Evolutionary conservation across 1,140 invertebrate genomes (phyloP), one percentile per base, ranked within the genome.

Genomic region (Scaptodrosophila lebanonensis): DNA sequence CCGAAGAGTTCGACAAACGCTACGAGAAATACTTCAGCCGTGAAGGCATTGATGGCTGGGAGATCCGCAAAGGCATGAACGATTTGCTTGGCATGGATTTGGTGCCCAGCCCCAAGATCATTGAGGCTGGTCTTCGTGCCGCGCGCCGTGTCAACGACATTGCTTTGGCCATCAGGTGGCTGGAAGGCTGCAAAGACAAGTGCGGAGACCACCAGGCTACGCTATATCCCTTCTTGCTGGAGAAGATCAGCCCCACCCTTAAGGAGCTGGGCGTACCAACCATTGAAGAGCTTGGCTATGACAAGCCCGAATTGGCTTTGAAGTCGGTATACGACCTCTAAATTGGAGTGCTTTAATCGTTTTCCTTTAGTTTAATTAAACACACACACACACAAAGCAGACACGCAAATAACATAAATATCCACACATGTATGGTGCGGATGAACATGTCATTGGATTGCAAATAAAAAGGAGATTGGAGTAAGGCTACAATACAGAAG

Each of bases 41-140:
- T 40, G 89, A 91, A 32, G 94, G 98, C 69, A 96, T 99, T 85
- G 98, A 99, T 89, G 93, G 93, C 30, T 99, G 98, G 98, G 96
- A 98, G 89, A 91, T 98, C 58, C 92, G 98, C 15, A 95, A 97
- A 86, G 93, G 91, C 20, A 93, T 95, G 91, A 94, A 94, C 70
- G 93, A 95, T 85, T 83, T 95, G 25, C 89, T 92, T 88, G 95
- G 93, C 71, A 93, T 95, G 91, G 98, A 99, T 90, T 89, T 96
- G 64, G 92, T 99, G 30, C 97, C 98, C 3, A 97, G 99, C 85
- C 98, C 98, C 44, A 93, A 91, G 85, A 95, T 99, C 64, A 92
- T 99, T 44, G 92, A 92, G 76, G 95, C 98, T 52, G 96, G 93
- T n/a, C 86, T 99, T 40, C 93, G 93, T 66, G 98, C 98, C 9